Percentiles rank a stretch among this genome's conserved stretches.
phyloP scores from a whole-genome alignment of 2,797 vertebrate genomes.

The Peromyscus attwateri region DNA sequence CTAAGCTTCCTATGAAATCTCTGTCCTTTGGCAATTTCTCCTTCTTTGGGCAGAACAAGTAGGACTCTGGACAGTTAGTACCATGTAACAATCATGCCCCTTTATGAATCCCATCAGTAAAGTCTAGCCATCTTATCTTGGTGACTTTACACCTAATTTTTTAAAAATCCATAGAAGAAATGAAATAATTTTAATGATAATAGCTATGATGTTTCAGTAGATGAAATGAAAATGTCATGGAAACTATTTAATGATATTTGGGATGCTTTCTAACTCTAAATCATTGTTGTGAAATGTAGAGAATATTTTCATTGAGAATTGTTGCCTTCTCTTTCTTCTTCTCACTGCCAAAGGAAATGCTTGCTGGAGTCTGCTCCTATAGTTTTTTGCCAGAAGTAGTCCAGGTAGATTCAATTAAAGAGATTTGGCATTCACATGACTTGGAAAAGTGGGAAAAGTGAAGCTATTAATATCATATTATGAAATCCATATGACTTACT shows the following conservation, averaged over 20 bases:
- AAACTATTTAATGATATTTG: background rate
- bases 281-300: background rate
- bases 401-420: background rate
- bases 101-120: background rate
- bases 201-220: background rate
- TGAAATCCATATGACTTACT: background rate
- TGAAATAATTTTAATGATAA: slow-evolving; percentile 14
- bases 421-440: background rate
- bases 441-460: background rate
- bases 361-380: background rate
- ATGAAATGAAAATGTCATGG: background rate
- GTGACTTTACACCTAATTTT: background rate
- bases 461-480: background rate
- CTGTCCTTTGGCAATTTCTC: background rate
- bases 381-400: background rate
- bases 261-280: background rate
- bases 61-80: background rate
- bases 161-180: background rate
- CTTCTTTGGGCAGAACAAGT: background rate
- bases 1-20: background rate
- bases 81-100: background rate
- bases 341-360: background rate
- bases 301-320: background rate
- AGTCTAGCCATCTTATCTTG: background rate
- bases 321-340: background rate